Evolutionary conservation across 92 coral and sea anemone species (phyloP).

Genomic region (Anthopleura xanthogrammica): DNA sequence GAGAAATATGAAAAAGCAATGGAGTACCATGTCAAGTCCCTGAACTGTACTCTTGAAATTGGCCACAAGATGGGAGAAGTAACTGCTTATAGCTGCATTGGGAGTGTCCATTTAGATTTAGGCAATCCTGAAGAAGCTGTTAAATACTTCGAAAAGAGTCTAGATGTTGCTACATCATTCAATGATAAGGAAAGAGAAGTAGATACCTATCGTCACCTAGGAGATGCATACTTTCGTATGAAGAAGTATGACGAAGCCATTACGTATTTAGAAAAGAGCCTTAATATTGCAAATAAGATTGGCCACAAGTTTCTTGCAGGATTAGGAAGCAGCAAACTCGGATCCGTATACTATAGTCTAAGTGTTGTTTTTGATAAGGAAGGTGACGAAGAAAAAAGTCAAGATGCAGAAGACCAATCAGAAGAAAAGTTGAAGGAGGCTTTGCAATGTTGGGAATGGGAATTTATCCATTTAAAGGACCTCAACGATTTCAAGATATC

Average conservation of each 20-base stretch:
- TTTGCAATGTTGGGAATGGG: not conserved
- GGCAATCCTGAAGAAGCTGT: not conserved
- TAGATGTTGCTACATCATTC: not conserved
- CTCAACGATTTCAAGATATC: slow-evolving; percentile 10
- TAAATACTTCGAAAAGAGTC: not conserved
- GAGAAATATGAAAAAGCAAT: not conserved
- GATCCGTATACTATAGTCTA: too few species aligned
- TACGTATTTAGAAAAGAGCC: not conserved
- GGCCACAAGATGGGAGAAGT: not conserved
- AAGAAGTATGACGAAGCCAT: not conserved
- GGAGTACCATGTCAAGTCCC: not conserved
- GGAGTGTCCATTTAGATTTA: not conserved
- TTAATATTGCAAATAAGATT: not conserved
- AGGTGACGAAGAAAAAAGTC: not conserved
- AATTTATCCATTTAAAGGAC: slow-evolving; percentile 2
- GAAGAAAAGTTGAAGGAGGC: not conserved
- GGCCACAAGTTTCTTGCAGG: not conserved
- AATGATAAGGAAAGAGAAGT: slow-evolving; percentile 2
- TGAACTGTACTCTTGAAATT: not conserved
- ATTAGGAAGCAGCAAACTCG: too few species aligned
- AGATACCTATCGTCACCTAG: not conserved
- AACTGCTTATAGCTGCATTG: not conserved
- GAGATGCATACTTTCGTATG: not conserved
- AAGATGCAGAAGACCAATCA: not conserved
- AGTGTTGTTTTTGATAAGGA: not conserved